Evolutionary conservation across 1,140 invertebrate species (phyloP), one percentile per base, ranked within the genome.

Genomic region (Leucophenga varia): DNA sequence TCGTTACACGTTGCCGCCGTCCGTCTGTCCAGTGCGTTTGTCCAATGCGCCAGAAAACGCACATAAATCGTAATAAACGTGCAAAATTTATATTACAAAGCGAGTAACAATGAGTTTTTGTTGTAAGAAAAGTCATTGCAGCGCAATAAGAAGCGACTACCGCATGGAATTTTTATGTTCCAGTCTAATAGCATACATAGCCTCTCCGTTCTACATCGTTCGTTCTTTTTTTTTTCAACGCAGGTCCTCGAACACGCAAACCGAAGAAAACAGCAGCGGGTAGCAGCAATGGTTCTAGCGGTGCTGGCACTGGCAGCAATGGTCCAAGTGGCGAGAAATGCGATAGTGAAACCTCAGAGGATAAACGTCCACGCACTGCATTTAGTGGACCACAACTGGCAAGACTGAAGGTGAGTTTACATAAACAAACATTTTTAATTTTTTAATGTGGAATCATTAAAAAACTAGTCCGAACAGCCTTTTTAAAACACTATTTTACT

Each of bases 301-400:
- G 22, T 25, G 22, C 5, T 1, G 36, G 43, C 19, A 52, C 37
- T 52, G 28, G 16, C 49, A 40, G 22, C 3, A 28, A 41, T 9
- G 45, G 38, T 20, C 42, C 42, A 8, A 44, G 39, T 32, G 80
- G 57, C 65, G 54, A 57, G 14, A 57, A 58, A 34, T 19, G 49
- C 45, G 48, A 47, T 19, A 37, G 44, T 48, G 39, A 39, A 18
- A n/a, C 58, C 49, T 54, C 85, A 35, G 91, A 96, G 60, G 94
- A 97, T 73, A 99, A 99, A 76, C 79, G 97, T 58, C 96, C 97
- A 0, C 79, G 97, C 38, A 99, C 97, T 8, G 96, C 97, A 3
- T 99, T 99, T 79, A 97, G 93, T 53, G 88, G 89, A 10, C 92
- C 97, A 31, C 97, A 99, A 75, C 79, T 99, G 55, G 85, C 89